Percentiles rank a stretch among this genome's conserved stretches.
Conservation (phyloP, 2,113 vertebrate species). For the Heloderma charlesbogerti region DNA sequence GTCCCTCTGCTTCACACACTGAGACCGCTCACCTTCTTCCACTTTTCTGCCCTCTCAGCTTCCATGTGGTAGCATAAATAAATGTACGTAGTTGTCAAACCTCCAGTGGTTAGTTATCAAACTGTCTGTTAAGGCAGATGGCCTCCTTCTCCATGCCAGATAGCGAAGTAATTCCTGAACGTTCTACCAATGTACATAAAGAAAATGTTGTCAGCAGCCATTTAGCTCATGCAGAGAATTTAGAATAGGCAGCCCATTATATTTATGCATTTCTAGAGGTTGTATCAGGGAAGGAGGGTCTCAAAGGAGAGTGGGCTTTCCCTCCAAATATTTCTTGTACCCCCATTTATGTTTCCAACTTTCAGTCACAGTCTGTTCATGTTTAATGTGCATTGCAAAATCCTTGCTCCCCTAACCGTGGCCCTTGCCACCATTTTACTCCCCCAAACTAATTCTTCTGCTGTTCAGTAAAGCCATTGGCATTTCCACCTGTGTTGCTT, state of each 20-base stretch:
- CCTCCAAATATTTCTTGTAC: not conserved
- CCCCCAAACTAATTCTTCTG: not conserved
- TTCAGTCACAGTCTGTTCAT: not conserved
- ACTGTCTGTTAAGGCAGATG: not conserved
- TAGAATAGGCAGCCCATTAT: not conserved
- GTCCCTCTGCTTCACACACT: too few relatives aligned
- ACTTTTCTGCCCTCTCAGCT: not conserved
- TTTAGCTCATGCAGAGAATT: not conserved
- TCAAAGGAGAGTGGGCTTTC: not conserved
- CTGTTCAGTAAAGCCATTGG: too few relatives aligned
- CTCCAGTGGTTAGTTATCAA: not conserved
- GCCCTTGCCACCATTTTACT: not conserved
- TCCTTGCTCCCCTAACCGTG: not conserved
- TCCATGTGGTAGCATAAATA: not conserved
- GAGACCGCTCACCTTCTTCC: not conserved
- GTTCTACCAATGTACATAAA: not conserved
- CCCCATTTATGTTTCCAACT: not conserved
- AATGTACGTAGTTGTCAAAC: not conserved
- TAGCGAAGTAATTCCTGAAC: not conserved
- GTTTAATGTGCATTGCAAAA: not conserved
- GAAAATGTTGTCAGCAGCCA: not conserved
- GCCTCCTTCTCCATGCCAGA: not conserved
- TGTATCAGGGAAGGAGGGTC: not conserved
- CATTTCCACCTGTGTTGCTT: too few relatives aligned
- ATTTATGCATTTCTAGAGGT: not conserved